Percentiles rank a stretch among this genome's conserved stretches.
Evolutionary conservation across 2,888 invertebrate genomes (phyloP).

Genomic region (Drosophila fungiperda): DNA sequence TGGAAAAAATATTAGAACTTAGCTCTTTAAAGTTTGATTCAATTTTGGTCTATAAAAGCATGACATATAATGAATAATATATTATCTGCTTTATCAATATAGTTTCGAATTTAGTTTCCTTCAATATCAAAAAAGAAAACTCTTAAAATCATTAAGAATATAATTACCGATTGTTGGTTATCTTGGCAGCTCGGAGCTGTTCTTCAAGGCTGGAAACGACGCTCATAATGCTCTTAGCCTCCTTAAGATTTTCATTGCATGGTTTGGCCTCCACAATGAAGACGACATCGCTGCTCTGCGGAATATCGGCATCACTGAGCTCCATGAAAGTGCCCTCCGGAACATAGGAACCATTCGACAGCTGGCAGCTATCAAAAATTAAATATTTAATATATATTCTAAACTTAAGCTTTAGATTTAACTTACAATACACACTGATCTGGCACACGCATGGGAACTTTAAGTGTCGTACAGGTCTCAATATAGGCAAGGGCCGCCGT

Average conservation of each 20-base stretch:
- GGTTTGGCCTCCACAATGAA: slow-evolving; percentile 94
- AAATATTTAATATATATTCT: background rate
- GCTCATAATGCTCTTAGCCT: slow-evolving; percentile 89
- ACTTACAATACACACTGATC: slow-evolving; percentile 92
- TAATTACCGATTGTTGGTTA: slow-evolving; percentile 89
- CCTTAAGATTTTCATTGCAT: slow-evolving; percentile 91
- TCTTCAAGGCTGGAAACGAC: slow-evolving; percentile 89
- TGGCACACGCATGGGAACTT: slow-evolving; percentile 92
- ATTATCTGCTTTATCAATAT: too few species aligned
- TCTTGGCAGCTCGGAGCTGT: slow-evolving; percentile 88
- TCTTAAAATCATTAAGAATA: background rate
- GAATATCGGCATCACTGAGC: slow-evolving; percentile 87
- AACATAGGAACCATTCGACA: slow-evolving; percentile 89
- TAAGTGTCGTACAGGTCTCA: slow-evolving; percentile 90
- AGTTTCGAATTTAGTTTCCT: background rate
- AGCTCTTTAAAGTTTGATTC: too few species aligned
- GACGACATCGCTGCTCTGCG: slow-evolving; percentile 92
- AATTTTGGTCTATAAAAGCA: too few species aligned
- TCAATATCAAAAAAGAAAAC: background rate
- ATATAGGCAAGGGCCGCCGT: slow-evolving; percentile 92
- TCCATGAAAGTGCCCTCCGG: slow-evolving; percentile 91
- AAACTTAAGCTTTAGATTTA: background rate
- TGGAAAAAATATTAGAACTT: too few species aligned
- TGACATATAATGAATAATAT: too few species aligned
- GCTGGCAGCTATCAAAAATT: slow-evolving; percentile 87